Base-by-base conservation (phyloP, 2,113 vertebrate genomes). In the Ophiodon elongatus region DNA sequence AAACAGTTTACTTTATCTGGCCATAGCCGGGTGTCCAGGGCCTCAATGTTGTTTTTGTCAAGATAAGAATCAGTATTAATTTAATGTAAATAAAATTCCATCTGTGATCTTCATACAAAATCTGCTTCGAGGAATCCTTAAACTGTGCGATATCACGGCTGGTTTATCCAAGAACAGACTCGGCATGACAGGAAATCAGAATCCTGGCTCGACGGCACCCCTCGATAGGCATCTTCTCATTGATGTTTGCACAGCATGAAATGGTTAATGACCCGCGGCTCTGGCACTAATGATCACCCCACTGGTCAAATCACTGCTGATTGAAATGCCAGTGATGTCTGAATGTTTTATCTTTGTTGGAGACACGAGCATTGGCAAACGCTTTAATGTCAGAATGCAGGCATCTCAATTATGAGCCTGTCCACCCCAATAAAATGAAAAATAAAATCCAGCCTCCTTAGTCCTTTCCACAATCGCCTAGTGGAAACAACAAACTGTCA, bases 201-300 rank as follows among this genome's bases (percentile, higher is more conserved):
- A 59, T 41, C 59, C 35, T 33, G 70, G 47, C 50, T 14, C 3
- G 67, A 35, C 19, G 2, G 6, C 70, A 6, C 25, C 71, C 59
- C 50, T 66, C 45, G 0, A 39, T 69, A 67, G 67, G 63, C 29
- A 0, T 47, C 65, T 74, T 27, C 50, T 59, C 66, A 72, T 54
- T 85, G 80, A 87, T 86, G 83, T 81, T 41, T 86, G 67, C 85
- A 25, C 91, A 88, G 85, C 87, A 70, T 65, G 87, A 84, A 74
- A 73, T 63, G 73, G 86, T 90, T 88, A 89, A 91, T 82, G 90
- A 86, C 60, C 76, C 54, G 1, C 31, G 17, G 74, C 70, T 73
- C 67, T 69, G 77, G 71, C 68, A 27, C 77, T 39, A 71, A 69
- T 37, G 57, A 78, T 76, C 56, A 29, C 43, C 68, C 75, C 80